A percentile compares a stretch with the other conserved stretches of the same genome.
Evolutionary conservation across 2,113 vertebrate species (phyloP).

Genomic region (Notarius lentiginosus): DNA sequence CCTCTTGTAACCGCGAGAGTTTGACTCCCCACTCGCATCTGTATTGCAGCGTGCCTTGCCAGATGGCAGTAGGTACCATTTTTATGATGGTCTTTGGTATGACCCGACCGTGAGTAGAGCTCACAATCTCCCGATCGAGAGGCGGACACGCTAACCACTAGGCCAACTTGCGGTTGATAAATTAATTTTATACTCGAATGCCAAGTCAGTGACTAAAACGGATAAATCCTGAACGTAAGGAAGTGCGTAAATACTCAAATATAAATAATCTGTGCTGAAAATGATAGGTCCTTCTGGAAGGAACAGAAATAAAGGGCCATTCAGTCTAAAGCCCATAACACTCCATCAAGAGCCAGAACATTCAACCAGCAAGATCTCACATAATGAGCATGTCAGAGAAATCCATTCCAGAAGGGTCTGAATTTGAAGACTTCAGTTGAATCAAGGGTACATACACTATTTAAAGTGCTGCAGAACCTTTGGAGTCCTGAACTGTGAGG

Average conservation of each 20-base stretch:
- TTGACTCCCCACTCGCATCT: no score
- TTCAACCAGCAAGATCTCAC: background rate
- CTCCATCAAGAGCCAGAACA: background rate
- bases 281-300: background rate
- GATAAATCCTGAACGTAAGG: background rate
- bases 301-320: background rate
- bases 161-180: no score
- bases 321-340: background rate
- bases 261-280: background rate
- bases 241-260: background rate
- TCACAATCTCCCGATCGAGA: no score
- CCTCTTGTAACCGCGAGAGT: no score
- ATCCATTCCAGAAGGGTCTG: background rate
- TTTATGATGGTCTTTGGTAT: background rate
- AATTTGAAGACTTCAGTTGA: background rate
- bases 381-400: background rate
- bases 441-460: background rate
- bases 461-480: background rate
- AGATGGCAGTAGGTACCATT: no score
- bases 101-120: no score
- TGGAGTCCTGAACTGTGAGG: background rate
- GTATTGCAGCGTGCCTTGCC: no score
- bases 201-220: background rate
- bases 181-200: background rate
- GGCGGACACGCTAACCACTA: no score